Base-by-base conservation (phyloP, 2,888 invertebrate species). In the Lymantria dispar region DNA sequence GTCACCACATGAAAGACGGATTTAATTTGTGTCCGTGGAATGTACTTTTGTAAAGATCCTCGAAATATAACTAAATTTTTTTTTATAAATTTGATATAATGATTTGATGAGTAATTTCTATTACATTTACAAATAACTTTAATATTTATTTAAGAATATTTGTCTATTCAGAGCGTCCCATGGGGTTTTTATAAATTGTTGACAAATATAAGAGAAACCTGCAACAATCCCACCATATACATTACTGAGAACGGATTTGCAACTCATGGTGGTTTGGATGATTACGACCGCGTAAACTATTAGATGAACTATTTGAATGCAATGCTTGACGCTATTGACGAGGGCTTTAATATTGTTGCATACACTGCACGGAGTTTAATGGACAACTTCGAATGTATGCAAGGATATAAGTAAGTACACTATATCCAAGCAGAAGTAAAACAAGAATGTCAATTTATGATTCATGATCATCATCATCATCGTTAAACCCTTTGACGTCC, bases 331-430 rank as follows among this genome's bases (percentile, higher is more conserved):
- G 50, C 50, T 5, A 7, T 51, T 43, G 22, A 22, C 22, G 22
- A 22, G 22, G 22, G 22, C 5, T 22, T 5, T 22, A 22, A 22
- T 22, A 22, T 51, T 11, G 39, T 33, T 8, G 47, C 39, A 0
- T 94, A 93, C 71, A 85, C 90, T 0, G 84, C 85, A n/a, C 93
- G 93, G 93, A 92, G 92, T 43, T 74, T 94, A 0, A 80, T 93
- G 76, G 94, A 94, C 61, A 93, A 92, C 67, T 93, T 94, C 61
- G 93, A 94, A 68, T 94, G 93, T 93, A 68, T 72, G 22, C 48
- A 59, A 40, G 93, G 93, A 45, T 94, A 92, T 67, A 77, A 72
- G 83, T 91, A 73, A 83, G 74, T 51, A n/a, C 5, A 14, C 2
- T 22, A 22, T 22, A 22, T 22, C 22, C 22, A 22, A 22, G 22